These are phyloP conservation scores for Zaprionus africanus DNA, from an alignment of 1,140 invertebrate genomes.

Conservation along the genomic window DNA sequence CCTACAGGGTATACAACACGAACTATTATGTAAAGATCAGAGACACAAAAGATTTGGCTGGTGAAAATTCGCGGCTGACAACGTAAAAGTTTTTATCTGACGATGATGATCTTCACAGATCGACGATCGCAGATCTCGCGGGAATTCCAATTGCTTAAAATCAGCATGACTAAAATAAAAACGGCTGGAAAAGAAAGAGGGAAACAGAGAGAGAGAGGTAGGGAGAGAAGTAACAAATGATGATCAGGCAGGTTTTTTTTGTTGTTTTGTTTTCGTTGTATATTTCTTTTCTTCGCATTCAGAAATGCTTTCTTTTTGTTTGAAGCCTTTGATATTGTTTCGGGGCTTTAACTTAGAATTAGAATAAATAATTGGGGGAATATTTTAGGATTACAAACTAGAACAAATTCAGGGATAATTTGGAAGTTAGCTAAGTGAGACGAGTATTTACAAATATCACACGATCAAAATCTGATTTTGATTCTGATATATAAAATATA, in stretches of 20 bases:
- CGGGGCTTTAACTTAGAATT: conserved; percentile 50
- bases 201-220: neutral
- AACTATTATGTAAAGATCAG: conserved; percentile 57
- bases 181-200: conserved; percentile 23
- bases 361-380: conserved; percentile 75
- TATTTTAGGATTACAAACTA: conserved; percentile 52
- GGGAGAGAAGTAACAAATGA: conserved; percentile 12
- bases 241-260: conserved; percentile 49
- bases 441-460: conserved; percentile 69
- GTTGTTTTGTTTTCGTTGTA: conserved; percentile 41
- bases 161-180: conserved; percentile 77
- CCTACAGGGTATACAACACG: neutral
- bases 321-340: conserved; percentile 31
- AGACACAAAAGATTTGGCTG: conserved; percentile 17
- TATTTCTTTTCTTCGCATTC: conserved; percentile 47
- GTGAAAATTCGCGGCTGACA: conserved; percentile 36
- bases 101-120: conserved; percentile 55
- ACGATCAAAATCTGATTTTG: conserved; percentile 54
- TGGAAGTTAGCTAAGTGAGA: conserved; percentile 47
- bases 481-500: conserved; percentile 19
- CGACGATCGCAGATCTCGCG: conserved; percentile 40
- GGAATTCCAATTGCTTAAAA: conserved; percentile 77
- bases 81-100: conserved; percentile 72
- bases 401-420: conserved; percentile 54
- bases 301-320: conserved; percentile 61